A percentile compares a stretch with the other conserved stretches of the same genome.
Conservation (phyloP, 2,113 vertebrate genomes). For the Pyxicephalus adspersus region DNA sequence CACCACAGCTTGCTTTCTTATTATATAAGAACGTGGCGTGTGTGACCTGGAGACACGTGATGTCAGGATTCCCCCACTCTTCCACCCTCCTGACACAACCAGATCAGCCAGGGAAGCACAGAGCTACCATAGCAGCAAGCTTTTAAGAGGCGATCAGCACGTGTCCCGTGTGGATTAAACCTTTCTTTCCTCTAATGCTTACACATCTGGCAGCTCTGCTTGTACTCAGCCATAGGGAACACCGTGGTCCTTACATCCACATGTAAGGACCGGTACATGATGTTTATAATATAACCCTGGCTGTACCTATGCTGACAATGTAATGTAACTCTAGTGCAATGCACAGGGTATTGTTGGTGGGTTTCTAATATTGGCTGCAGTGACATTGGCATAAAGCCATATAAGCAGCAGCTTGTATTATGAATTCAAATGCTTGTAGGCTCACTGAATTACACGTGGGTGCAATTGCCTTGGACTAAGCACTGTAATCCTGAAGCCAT, state of each 20-base stretch:
- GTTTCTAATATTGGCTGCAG: too few species aligned
- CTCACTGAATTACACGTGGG: too few species aligned
- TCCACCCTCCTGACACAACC: conserved; percentile 1
- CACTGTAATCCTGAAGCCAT: too few species aligned
- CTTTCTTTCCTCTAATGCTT: conserved; percentile 63
- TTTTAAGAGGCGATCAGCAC: conserved; percentile 55
- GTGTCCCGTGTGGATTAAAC: conserved; percentile 57
- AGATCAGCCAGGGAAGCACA: conserved; percentile 32
- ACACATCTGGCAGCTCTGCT: conserved; percentile 60
- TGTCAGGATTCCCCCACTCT: conserved; percentile 1
- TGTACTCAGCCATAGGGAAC: conserved; percentile 40
- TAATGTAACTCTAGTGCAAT: too few species aligned
- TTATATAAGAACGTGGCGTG: conserved; percentile 63
- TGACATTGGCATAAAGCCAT: too few species aligned
- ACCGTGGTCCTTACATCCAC: conserved; percentile 8
- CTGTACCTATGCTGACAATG: too few species aligned
- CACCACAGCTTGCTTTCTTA: background rate
- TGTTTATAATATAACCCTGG: background rate
- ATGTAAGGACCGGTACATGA: background rate
- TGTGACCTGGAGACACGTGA: conserved; percentile 56
- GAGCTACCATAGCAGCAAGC: conserved; percentile 62
- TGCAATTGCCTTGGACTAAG: too few species aligned
- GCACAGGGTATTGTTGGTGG: too few species aligned
- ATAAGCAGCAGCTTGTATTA: too few species aligned
- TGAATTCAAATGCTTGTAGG: too few species aligned